Evolutionary conservation across 2,113 vertebrate species (phyloP).

Genomic region (Rhagologus leucostigma): DNA sequence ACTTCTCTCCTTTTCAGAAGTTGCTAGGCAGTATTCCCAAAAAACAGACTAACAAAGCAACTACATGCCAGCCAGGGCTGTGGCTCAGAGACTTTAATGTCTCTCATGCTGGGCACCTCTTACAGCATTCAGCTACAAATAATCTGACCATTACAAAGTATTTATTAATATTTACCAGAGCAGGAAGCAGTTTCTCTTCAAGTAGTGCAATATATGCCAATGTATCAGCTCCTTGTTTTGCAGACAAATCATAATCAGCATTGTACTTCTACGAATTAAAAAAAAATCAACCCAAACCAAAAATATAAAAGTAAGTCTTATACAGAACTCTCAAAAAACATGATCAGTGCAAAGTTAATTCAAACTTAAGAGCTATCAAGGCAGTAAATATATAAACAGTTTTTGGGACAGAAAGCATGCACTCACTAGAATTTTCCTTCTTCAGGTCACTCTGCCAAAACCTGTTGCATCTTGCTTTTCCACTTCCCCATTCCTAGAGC

Average conservation of each 20-base stretch:
- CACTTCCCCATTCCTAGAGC: not conserved
- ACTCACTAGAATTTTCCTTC: not conserved
- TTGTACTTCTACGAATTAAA: conserved; percentile 82
- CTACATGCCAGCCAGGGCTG: not conserved
- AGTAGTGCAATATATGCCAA: conserved; percentile 94
- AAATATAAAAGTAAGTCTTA: not conserved
- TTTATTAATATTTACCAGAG: conserved; percentile 76
- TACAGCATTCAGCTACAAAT: not conserved
- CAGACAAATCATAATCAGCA: conserved; percentile 91
- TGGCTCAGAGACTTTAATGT: not conserved
- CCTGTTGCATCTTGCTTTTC: not conserved
- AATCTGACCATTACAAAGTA: not conserved
- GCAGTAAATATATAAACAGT: not conserved
- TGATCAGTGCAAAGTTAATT: not conserved
- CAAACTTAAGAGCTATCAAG: not conserved
- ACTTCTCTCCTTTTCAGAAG: not conserved
- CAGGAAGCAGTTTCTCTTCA: conserved; percentile 91
- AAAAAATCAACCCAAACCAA: not conserved
- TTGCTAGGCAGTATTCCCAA: not conserved
- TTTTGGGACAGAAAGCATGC: not conserved
- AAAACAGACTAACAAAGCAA: not conserved
- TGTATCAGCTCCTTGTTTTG: conserved; percentile 94
- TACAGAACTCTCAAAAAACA: not conserved
- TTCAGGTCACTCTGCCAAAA: not conserved
- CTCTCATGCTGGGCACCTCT: not conserved